Evolutionary conservation across 1,140 invertebrate species (phyloP).

Genomic region (Cylas formicarius): DNA sequence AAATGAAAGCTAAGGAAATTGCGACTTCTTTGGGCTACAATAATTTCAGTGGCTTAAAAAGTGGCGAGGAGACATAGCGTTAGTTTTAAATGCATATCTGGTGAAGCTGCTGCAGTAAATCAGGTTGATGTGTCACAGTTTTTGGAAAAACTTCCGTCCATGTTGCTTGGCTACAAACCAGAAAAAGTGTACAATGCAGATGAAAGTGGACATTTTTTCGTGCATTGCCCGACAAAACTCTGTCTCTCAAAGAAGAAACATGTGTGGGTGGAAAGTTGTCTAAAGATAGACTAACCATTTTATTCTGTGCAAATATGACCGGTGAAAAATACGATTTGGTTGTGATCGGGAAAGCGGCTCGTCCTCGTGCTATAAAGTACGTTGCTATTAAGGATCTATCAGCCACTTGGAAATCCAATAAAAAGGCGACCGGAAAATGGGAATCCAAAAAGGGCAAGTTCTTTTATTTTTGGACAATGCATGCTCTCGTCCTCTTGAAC

Average conservation of each 20-base stretch:
- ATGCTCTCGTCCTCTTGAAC: constrained; percentile 30
- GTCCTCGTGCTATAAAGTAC: constrained; percentile 17
- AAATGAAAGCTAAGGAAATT: too few relatives aligned
- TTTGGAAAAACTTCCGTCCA: constrained; percentile 11
- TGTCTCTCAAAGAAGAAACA: constrained; percentile 14
- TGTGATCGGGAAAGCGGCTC: constrained; percentile 17
- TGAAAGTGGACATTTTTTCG: constrained; percentile 22
- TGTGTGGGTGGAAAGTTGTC: constrained; percentile 40
- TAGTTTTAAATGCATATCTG: constrained; percentile 33
- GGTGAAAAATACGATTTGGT: constrained; percentile 34
- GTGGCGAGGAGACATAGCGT: constrained; percentile 36
- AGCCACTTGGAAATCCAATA: constrained; percentile 19
- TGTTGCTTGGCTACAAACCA: constrained; percentile 8
- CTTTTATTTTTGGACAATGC: constrained; percentile 29
- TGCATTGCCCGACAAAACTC: constrained; percentile 23
- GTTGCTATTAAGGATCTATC: constrained; percentile 16
- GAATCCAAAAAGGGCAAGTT: constrained; percentile 35
- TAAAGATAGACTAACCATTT: constrained; percentile 42
- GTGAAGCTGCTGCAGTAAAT: constrained; percentile 29
- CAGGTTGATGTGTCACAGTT: constrained; percentile 12
- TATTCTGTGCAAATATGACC: constrained; percentile 39
- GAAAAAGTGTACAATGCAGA: constrained; percentile 36
- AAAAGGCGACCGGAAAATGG: constrained; percentile 34
- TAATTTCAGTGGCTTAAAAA: constrained; percentile 41
- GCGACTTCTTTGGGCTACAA: too few relatives aligned